These are phyloP conservation scores for Tricholauxania praeusta DNA, from an alignment of 2,888 invertebrate genomes.

Conservation along the genomic window DNA sequence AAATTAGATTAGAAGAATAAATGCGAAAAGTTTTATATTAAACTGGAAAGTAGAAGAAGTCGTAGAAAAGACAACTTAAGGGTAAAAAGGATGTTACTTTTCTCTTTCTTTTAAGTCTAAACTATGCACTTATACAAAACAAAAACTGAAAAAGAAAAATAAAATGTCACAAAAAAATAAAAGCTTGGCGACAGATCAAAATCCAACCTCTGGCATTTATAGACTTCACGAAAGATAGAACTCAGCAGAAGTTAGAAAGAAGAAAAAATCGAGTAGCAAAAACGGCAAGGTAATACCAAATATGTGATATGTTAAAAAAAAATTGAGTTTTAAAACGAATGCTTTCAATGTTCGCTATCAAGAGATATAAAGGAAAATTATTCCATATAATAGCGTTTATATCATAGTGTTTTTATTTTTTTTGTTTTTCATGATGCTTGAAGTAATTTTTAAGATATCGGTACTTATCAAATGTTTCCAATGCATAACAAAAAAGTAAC, in stretches of 20 bases:
- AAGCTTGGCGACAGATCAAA: slow-evolving; percentile 8
- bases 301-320: not conserved
- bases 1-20: slow-evolving; percentile 44
- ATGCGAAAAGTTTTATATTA: slow-evolving; percentile 39
- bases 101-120: slow-evolving; percentile 6
- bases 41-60: slow-evolving; percentile 5
- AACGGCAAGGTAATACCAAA: not conserved
- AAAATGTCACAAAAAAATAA: not conserved
- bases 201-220: slow-evolving; percentile 22
- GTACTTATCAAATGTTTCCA: too few relatives aligned
- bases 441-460: too few relatives aligned
- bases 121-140: not conserved
- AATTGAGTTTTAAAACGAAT: not conserved
- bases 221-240: slow-evolving; percentile 1
- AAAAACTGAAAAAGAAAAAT: not conserved
- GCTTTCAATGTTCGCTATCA: too few relatives aligned
- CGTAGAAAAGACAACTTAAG: slow-evolving; percentile 11
- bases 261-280: not conserved
- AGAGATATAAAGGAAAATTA: too few relatives aligned
- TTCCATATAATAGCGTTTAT: too few relatives aligned
- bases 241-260: not conserved
- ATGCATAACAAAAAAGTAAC: too few relatives aligned
- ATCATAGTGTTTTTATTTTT: too few relatives aligned
- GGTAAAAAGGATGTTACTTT: not conserved
- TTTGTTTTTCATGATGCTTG: too few relatives aligned